Base-by-base conservation (phyloP, 2,888 invertebrate species). In the Lasioglossum morio region DNA sequence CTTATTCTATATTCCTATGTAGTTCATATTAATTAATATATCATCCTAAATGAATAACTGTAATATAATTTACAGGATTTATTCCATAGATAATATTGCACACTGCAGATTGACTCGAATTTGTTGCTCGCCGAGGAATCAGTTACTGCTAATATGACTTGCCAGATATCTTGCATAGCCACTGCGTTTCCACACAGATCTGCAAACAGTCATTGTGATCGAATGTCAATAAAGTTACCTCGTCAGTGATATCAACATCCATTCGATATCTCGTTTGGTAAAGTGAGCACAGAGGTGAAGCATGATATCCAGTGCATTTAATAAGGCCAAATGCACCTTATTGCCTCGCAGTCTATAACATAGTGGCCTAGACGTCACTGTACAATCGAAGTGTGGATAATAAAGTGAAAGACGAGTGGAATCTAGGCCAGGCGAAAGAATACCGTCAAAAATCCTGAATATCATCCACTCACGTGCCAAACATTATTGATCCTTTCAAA, bases 311-410 rank as follows among this genome's bases (percentile, higher is more conserved):
- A 19, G 77, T 76, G 72, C 79, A 79, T 86, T 90, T 90, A 90
- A 90, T 90, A 87, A 85, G 81, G 81, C 79, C 87, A 77, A 79
- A 72, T 37, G 37, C 82, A 81, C 87, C 85, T 88, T 82, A 82
- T 46, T 69, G 73, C 69, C 23, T 40, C 73, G 57, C 34, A 74
- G 40, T 84, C 53, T n/a, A 60, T n/a, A 27, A 57, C 16, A 70
- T 84, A 84, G 79, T 60, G 57, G 75, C 48, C 43, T 16, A 57
- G 79, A 40, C 84, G 75, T 69, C 77, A n/a, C 23, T 60, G 79
- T 57, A 30, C 69, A 37, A 72, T 77, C 79, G 43, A 66, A 60
- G 60, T 23, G 34, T 60, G 75, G 72, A 84, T 78, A 72, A 83
- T 78, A 46, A 70, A 72, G 53, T 72, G 70, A 82, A 75, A 75